Base-by-base conservation (phyloP, 2,888 invertebrate genomes). In the Mythimna lalbum region DNA sequence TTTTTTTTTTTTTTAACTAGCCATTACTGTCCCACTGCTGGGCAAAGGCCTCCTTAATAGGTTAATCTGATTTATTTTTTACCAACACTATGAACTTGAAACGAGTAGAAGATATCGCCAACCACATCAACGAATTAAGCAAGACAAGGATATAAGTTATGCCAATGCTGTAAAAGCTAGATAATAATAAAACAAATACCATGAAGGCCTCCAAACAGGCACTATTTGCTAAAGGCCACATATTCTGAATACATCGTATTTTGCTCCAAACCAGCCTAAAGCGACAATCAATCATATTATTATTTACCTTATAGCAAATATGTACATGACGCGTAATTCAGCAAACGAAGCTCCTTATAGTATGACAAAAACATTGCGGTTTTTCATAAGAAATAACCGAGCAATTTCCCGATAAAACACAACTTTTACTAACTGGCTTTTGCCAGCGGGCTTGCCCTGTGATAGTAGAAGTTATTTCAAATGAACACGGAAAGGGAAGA, bases 361-460 rank as follows among this genome's bases (percentile, higher is more conserved):
- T 27, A 39, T 64, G 52, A 49, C 43, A 63, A 65, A 74, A 72
- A 69, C 47, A 65, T 60, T 50, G 2, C 3, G 59, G 43, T 61
- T 57, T 63, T 33, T 14, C 1, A 17, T 9, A 39, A 60, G 36
- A 63, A 65, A 60, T 47, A 27, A 49, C n/a, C 19, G 19, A 10
- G 7, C 12, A 10, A 2, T 55, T 52, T 60, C 27, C 36, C 31
- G 57, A 21, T 64, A 59, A 55, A 66, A 50, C 53, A 68, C 19
- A 14, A 12, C 9, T 12, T 14, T 4, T 23, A 21, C n/a, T 27
- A 23, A 39, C 39, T 39, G 14, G 14, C 39, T 39, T 67, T 50
- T 56, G 75, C 71, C 79, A 75, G 79, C 17, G 43, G 14, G 1
- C 6, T 43, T 43, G 43, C 43, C 17, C 17, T 43, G 19, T 43